Base-by-base conservation (phyloP, 37 sponge, comb jelly and placozoan genomes). In the Diacarnus erythraeanus region DNA sequence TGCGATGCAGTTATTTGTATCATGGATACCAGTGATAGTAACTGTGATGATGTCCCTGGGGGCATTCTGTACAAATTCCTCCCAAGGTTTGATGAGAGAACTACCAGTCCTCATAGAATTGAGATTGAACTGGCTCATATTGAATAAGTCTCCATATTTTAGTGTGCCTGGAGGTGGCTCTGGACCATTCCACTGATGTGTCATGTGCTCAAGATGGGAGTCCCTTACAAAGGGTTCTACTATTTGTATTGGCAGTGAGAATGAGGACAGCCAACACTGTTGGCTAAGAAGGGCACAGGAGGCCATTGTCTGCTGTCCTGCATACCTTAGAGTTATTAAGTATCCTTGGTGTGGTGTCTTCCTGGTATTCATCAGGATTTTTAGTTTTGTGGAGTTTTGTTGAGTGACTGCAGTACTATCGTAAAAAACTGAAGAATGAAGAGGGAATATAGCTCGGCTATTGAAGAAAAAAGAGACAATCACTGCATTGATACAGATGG, bases 271-370 rank as follows among this genome's bases (percentile, higher is more conserved):
- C 86, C 87, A 80, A 61, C 75, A 77, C 40, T 79, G 86, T 41
- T 78, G 72, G 3, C 71, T 67, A 15, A 78, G 38, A 18, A 85
- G 26, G 2, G 56, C 77, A 75, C 84, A 30, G 0, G 77, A 22
- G 0, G 77, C 85, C 6, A 77, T 77, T 26, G 59, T 33, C 63
- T 69, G 78, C 44, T 84, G 85, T 34, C 85, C 85, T 12, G 85
- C 59, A 59, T 72, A 84, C 38, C 26, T 33, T 63, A 84, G 71
- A 18, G 85, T 84, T 26, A 84, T 40, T 15, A 84, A 38, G 30
- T 71, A 71, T 18, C 85, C 84, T 9, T 68, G 69, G 30, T 33
- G n/a, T n/a, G n/a, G n/a, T n/a, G n/a, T n/a, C n/a, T n/a, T n/a
- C n/a, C n/a, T n/a, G n/a, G n/a, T n/a, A n/a, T n/a, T n/a, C n/a